Base-by-base conservation (phyloP, 2,888 invertebrate species). In the Heliconius cydno region DNA sequence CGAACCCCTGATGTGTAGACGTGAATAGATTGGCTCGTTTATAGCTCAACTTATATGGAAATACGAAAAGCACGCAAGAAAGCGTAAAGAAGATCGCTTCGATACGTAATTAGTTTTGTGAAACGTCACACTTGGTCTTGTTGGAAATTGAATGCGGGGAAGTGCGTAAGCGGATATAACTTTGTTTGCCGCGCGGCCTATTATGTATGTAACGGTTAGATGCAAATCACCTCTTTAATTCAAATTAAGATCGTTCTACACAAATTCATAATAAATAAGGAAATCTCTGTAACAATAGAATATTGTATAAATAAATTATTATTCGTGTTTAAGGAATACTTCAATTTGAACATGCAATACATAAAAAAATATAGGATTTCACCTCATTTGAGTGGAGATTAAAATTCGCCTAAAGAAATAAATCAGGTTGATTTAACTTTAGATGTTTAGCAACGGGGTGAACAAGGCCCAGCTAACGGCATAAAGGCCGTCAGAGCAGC, bases 1-100 rank as follows among this genome's bases (percentile, higher is more conserved):
- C 90, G 94, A 91, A 93, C 93, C 94, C 94, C 94, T 94, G 94
- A 95, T 95, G 94, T 95, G 94, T 94, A 95, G 95, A 94, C 95
- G 94, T 94, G 94, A 95, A 95, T 95, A 95, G 94, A 95, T 95
- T 95, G 94, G 95, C 91, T 93, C 95, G 94, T 94, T 95, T 95
- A 94, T 93, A 94, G 91, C 95, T 94, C 94, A 94, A 94, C 94
- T 94, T 95, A 94, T 94, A 94, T 94, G 95, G 94, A 93, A 94
- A 94, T 94, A 90, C 90, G 93, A 94, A 94, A 94, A 94, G 94
- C 93, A 94, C 93, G 94, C 94, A 94, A 94, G 94, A 94, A 95
- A 94, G 90, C 92, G 93, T 90, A 88, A 93, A 93, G 93, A 93
- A 92, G 94, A 93, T 91, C 92, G 91, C 90, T 92, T 90, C 93